These are phyloP conservation scores for Mesocentrotus franciscanus DNA, from an alignment of 53 echinoderm and acorn worm species.

Conservation along the genomic window DNA sequence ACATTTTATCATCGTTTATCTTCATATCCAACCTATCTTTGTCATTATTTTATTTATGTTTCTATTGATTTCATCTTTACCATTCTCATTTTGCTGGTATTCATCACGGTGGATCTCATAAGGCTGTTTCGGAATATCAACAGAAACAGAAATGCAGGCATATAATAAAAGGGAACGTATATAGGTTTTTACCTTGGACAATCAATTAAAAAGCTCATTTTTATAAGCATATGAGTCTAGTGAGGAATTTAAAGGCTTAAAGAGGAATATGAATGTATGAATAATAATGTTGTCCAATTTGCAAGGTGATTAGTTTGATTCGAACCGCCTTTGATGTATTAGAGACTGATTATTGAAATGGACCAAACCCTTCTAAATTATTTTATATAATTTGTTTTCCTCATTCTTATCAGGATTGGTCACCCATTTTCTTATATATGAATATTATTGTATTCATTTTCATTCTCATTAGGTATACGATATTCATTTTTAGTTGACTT, in stretches of 20 bases:
- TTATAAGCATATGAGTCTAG: neutral
- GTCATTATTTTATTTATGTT: neutral
- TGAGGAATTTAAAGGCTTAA: neutral
- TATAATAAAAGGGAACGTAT: neutral
- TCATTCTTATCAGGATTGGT: neutral
- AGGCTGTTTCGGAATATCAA: neutral
- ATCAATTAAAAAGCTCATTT: neutral
- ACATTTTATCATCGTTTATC: neutral
- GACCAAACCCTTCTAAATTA: neutral
- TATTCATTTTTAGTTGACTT: neutral
- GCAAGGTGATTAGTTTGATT: neutral
- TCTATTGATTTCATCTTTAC: neutral
- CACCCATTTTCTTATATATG: neutral
- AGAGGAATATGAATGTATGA: neutral
- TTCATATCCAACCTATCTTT: too few relatives aligned
- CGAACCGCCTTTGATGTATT: conserved; percentile 20
- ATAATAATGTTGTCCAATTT: conserved; percentile 1
- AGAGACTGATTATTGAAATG: neutral
- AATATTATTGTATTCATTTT: neutral
- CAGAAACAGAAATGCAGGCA: neutral
- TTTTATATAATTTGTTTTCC: neutral
- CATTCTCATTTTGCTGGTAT: neutral
- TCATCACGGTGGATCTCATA: neutral
- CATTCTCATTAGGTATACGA: neutral
- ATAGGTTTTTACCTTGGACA: neutral